These are phyloP conservation scores for Xyrauchen texanus DNA, from an alignment of 2,113 vertebrate genomes.

Conservation along the genomic window DNA sequence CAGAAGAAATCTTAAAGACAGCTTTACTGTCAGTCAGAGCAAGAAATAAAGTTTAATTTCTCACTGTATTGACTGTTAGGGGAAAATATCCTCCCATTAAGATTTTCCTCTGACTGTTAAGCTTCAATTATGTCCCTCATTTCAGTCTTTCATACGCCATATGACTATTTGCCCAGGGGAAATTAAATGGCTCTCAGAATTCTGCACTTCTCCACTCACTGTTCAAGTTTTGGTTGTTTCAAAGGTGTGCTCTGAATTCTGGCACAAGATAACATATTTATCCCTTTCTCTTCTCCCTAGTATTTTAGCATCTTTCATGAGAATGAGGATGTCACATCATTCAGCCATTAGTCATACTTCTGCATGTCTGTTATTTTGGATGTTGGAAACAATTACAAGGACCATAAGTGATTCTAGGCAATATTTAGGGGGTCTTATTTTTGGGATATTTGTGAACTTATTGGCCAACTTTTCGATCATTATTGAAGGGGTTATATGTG, in stretches of 20 bases:
- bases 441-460: no score
- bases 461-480: no score
- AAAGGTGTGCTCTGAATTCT: constrained; percentile 11
- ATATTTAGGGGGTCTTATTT: no score
- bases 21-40: constrained; percentile 5
- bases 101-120: constrained; percentile 13
- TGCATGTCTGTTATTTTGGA: background rate
- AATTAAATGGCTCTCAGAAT: constrained; percentile 24
- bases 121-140: constrained; percentile 28
- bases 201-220: constrained; percentile 9
- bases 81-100: constrained; percentile 10
- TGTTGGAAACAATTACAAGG: background rate
- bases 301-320: constrained; percentile 27
- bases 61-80: background rate
- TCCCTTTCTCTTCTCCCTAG: constrained; percentile 16
- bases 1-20: background rate
- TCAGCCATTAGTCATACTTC: constrained; percentile 5
- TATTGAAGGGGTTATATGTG: no score
- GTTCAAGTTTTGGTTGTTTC: constrained; percentile 22
- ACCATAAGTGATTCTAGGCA: background rate
- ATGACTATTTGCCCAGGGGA: constrained; percentile 24
- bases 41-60: background rate
- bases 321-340: background rate
- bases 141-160: background rate
- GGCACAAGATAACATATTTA: background rate